Percentiles rank a stretch among this genome's conserved stretches.
These are phyloP conservation scores for Ptychobarbus kaznakovi DNA, from an alignment of 2,797 vertebrate genomes.

Conservation along the genomic window DNA sequence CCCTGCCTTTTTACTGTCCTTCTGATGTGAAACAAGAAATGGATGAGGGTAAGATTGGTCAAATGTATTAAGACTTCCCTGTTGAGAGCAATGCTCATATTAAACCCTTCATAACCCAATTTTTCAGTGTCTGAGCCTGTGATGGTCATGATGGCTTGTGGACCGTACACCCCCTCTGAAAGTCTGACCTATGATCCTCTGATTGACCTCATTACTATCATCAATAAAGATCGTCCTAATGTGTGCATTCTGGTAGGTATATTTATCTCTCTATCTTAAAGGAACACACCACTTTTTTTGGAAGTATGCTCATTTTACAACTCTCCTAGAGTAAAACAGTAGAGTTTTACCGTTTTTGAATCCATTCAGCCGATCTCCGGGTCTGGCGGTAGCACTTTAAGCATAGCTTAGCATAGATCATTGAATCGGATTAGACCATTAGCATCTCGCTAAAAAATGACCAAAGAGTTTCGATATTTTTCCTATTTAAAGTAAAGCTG, in stretches of 20 bases:
- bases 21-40: constrained; percentile 71
- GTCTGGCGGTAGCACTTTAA: too few species aligned
- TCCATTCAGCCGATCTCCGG: too few species aligned
- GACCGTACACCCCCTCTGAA: constrained; percentile 90
- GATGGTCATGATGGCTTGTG: constrained; percentile 87
- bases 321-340: too few species aligned
- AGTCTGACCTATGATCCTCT: constrained; percentile 88
- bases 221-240: constrained; percentile 84
- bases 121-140: constrained; percentile 70
- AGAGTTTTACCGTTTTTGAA: too few species aligned
- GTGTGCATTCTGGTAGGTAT: constrained; percentile 87
- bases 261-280: not conserved
- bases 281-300: too few species aligned
- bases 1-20: constrained; percentile 82
- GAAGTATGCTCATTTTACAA: too few species aligned
- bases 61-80: not conserved
- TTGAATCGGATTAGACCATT: too few species aligned
- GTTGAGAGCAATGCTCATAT: not conserved
- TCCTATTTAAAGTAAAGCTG: too few species aligned
- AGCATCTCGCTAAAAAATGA: too few species aligned
- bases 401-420: too few species aligned
- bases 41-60: constrained; percentile 74
- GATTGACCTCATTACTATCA: constrained; percentile 84
- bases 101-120: not conserved
- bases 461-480: too few species aligned